Evolutionary conservation across 2,797 vertebrate genomes (phyloP), one percentile per base, ranked within the genome.

Genomic region (Taeniopygia guttata): DNA sequence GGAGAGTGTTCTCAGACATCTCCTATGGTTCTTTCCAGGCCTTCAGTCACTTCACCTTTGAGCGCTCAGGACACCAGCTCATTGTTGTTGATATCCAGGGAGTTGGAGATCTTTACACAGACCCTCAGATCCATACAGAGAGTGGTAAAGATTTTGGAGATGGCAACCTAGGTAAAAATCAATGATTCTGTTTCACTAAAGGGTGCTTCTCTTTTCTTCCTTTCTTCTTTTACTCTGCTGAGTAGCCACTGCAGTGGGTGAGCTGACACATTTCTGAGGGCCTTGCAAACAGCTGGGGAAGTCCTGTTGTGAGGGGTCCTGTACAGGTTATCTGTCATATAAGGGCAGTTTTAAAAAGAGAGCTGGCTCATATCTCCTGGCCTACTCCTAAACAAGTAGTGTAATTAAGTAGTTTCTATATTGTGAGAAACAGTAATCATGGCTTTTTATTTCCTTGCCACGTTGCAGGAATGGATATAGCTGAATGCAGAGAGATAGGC

Each of bases 51-150:
- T 99, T 99, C 97, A 98, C 98, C 1, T 99, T 99, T 70, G 99
- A 99, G 97, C 99, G 99, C 48, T 99, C 99, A 0, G 99, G 98
- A 78, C 99, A 99, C 96, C 99, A 99, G 77, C 98, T 99, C 95
- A 99, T 99, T 16, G 98, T 99, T 62, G 99, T 99, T 72, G 99
- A 99, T 97, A 99, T 99, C 97, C 99, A 99, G 93, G 99, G 99
- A 19, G 99, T 99, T 7, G 99, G 99, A 10, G 99, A 99, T 95
- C 98, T 99, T 68, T 99, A 99, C 97, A 99, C 99, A 0, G 99
- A 99, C 96, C 99, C 99, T 60, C 99, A 99, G 98, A 99, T 99
- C 97, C 99, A 99, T 97, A 99, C 99, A 0, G 98, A 99, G 83
- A 97, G 96, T 7, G 99, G 99, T 70, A 98, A 98, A 1, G 99